A percentile compares a stretch with the other conserved stretches of the same genome.
Evolutionary conservation across 1,140 invertebrate genomes (phyloP).

Genomic region (Pogonomyrmex barbatus): DNA sequence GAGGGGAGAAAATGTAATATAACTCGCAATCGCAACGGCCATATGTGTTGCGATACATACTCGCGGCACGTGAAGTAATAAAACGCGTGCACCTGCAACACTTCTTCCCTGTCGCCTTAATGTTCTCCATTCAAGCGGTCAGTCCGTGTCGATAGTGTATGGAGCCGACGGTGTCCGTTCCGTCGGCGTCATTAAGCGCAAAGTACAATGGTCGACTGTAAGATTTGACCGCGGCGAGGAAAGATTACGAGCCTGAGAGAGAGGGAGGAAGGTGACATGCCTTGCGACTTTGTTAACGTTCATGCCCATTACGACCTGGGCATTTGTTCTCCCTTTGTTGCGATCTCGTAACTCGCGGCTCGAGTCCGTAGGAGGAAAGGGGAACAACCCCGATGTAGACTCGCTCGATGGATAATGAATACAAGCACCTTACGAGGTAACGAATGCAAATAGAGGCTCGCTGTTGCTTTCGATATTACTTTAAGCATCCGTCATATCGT

Average conservation of each 20-base stretch:
- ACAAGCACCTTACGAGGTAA: conserved; percentile 5
- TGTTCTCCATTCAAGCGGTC: not conserved
- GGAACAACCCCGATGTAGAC: not conserved
- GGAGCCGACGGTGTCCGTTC: conserved; percentile 23
- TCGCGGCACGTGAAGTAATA: conserved; percentile 60
- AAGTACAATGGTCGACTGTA: conserved; percentile 48
- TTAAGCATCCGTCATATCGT: not conserved
- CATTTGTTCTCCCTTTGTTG: conserved; percentile 50
- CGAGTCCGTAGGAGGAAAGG: not conserved
- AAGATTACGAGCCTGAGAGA: conserved; percentile 38
- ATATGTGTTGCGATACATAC: not conserved
- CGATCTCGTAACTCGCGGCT: conserved; percentile 40
- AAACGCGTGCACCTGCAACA: conserved; percentile 32
- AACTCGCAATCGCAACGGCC: conserved; percentile 43
- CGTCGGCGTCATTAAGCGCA: conserved; percentile 46
- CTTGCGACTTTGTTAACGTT: conserved; percentile 54
- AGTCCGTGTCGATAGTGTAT: conserved; percentile 22
- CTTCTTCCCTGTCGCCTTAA: conserved; percentile 10
- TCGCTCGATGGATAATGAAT: conserved; percentile 41
- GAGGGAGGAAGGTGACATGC: conserved; percentile 21
- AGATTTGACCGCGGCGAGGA: conserved; percentile 39
- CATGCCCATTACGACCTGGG: conserved; percentile 32
- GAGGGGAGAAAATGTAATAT: conserved; percentile 16
- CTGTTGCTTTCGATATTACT: not conserved
- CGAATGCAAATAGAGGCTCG: conserved; percentile 9